phyloP scores from a whole-genome alignment of 2,888 invertebrate species.

The Melanophora roralis region DNA sequence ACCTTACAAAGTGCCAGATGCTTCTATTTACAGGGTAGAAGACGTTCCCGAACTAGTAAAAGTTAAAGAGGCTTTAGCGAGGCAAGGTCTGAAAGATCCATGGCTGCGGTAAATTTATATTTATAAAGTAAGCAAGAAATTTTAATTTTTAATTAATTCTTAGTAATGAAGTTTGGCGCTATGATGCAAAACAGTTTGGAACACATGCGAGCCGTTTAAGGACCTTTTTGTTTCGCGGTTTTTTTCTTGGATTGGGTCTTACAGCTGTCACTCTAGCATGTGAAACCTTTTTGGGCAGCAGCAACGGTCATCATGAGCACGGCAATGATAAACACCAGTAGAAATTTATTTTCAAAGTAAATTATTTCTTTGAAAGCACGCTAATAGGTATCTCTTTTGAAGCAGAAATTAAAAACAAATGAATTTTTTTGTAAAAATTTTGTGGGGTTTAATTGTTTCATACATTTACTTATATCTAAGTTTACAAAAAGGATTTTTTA shows the following conservation, averaged over 20 bases:
- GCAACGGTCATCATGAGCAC: slow-evolving; percentile 74
- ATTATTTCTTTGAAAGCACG: neutral
- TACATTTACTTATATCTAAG: neutral
- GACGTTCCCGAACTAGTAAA: slow-evolving; percentile 82
- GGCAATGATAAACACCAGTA: slow-evolving; percentile 72
- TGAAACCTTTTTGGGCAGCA: slow-evolving; percentile 75
- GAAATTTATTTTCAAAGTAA: slow-evolving; percentile 3
- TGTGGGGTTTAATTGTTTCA: neutral
- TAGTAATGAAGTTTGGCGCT: slow-evolving; percentile 92
- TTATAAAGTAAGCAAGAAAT: no score
- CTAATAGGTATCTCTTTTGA: slow-evolving; percentile 6
- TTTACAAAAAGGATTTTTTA: slow-evolving; percentile 7
- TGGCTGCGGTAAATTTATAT: slow-evolving; percentile 84
- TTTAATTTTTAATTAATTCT: neutral
- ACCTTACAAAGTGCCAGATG: slow-evolving; percentile 84
- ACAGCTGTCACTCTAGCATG: slow-evolving; percentile 79
- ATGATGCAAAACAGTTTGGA: slow-evolving; percentile 80
- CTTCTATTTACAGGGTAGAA: slow-evolving; percentile 84
- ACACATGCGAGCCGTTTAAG: slow-evolving; percentile 77
- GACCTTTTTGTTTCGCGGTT: slow-evolving; percentile 81
- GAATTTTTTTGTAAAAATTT: neutral
- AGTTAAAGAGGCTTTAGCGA: slow-evolving; percentile 82
- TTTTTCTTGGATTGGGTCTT: slow-evolving; percentile 81
- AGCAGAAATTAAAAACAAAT: slow-evolving; percentile 1
- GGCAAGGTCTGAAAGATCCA: slow-evolving; percentile 88